A percentile compares a stretch with the other conserved stretches of the same genome.
phyloP scores from a whole-genome alignment of 2,113 vertebrate genomes.

The Martes martes region DNA sequence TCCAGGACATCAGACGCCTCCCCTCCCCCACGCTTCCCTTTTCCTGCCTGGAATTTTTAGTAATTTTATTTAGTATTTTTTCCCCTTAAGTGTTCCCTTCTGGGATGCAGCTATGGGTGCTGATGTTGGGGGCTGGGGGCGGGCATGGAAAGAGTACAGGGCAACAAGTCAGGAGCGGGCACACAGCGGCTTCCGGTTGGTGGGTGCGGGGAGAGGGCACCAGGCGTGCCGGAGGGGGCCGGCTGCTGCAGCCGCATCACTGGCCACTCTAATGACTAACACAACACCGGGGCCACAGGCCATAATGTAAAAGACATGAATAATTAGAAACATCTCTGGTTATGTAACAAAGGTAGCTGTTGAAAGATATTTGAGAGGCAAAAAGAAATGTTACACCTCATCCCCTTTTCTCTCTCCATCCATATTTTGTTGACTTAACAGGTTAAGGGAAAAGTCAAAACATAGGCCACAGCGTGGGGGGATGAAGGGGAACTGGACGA shows the following conservation, averaged over 20 bases:
- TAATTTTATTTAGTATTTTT: neutral
- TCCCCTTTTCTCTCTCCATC: neutral
- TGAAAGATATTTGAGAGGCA: accelerated
- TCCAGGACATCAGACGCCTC: no score
- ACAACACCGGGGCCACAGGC: neutral
- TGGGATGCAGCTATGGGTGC: neutral
- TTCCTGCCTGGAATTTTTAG: neutral
- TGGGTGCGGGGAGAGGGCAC: accelerated
- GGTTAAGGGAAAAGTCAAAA: neutral
- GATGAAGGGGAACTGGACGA: neutral
- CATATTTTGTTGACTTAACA: neutral
- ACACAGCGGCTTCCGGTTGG: accelerated
- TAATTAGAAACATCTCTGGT: neutral
- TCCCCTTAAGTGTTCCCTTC: neutral
- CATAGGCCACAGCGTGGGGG: neutral
- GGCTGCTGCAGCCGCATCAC: neutral
- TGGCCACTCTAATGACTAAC: neutral
- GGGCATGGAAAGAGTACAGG: neutral
- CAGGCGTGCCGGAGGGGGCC: accelerated
- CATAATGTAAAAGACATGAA: neutral
- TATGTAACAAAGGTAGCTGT: accelerated
- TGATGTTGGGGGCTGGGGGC: no score
- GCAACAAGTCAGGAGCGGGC: neutral
- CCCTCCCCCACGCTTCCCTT: no score
- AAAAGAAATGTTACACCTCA: neutral